Percentiles rank a stretch among this genome's conserved stretches.
These are phyloP conservation scores for Pogonophryne albipinna DNA, from an alignment of 2,797 vertebrate genomes.

Conservation along the genomic window DNA sequence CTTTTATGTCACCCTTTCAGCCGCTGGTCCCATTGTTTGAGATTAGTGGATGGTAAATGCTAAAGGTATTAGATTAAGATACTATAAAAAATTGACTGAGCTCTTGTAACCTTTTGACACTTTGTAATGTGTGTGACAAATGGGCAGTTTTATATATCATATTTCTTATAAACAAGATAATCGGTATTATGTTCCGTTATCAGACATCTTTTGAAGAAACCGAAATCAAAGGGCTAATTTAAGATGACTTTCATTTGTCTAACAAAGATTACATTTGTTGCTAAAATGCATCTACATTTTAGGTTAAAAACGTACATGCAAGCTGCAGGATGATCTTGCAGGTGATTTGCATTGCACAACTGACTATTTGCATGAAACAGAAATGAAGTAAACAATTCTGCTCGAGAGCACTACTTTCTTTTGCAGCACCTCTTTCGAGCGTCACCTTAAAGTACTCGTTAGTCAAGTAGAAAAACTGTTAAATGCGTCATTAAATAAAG, in stretches of 20 bases:
- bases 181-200: too few relatives aligned
- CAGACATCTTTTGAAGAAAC: too few relatives aligned
- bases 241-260: too few relatives aligned
- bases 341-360: neutral
- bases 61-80: neutral
- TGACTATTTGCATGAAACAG: conserved; percentile 13
- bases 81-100: neutral
- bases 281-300: neutral
- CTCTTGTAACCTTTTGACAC: too few relatives aligned
- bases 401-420: neutral
- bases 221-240: too few relatives aligned
- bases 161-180: too few relatives aligned
- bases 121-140: too few relatives aligned
- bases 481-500: conserved; percentile 38
- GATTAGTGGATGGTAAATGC: conserved; percentile 21
- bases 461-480: conserved; percentile 40
- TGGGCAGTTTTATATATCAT: too few relatives aligned
- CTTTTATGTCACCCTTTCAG: neutral
- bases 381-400: neutral
- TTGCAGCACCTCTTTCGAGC: neutral
- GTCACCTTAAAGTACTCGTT: conserved; percentile 3
- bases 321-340: neutral
- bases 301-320: too few relatives aligned
- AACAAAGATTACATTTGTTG: too few relatives aligned
- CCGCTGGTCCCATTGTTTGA: neutral